A percentile compares a stretch with the other conserved stretches of the same genome.
Evolutionary conservation across 2,888 invertebrate species (phyloP).

Genomic region (Tipula helvola): DNA sequence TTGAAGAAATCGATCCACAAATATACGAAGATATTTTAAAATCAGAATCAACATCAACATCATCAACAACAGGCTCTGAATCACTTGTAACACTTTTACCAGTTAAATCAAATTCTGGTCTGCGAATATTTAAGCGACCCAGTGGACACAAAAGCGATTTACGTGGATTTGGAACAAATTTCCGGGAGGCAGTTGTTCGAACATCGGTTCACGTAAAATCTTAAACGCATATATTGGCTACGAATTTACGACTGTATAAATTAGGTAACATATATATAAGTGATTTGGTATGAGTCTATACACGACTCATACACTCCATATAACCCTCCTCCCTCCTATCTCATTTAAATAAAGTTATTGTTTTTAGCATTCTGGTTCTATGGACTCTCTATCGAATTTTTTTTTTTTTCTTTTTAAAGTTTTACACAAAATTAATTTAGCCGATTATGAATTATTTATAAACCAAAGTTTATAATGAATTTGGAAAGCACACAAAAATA

Average conservation of each 20-base stretch:
- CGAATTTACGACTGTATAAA: background rate
- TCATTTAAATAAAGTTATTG: background rate
- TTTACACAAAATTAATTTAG: background rate
- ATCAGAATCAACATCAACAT: conserved; percentile 17
- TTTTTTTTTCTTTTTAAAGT: background rate
- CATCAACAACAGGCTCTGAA: conserved; percentile 15
- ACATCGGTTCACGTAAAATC: background rate
- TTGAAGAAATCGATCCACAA: conserved; percentile 34
- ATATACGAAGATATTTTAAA: conserved; percentile 35
- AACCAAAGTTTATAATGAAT: background rate
- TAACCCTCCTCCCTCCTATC: background rate
- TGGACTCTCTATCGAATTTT: background rate
- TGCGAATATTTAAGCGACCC: conserved; percentile 55
- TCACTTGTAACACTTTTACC: conserved; percentile 57
- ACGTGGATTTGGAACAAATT: background rate
- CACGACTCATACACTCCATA: background rate
- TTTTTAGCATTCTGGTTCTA: background rate
- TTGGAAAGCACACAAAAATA: background rate
- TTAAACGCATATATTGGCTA: background rate
- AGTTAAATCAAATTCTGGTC: conserved; percentile 66
- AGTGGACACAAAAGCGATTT: background rate
- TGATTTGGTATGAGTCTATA: background rate
- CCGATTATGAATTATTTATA: background rate
- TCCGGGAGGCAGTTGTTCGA: conserved; percentile 4
- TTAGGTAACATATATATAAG: background rate